Base-by-base conservation (phyloP, 2,113 vertebrate genomes). In the Spheniscus mendiculus region DNA sequence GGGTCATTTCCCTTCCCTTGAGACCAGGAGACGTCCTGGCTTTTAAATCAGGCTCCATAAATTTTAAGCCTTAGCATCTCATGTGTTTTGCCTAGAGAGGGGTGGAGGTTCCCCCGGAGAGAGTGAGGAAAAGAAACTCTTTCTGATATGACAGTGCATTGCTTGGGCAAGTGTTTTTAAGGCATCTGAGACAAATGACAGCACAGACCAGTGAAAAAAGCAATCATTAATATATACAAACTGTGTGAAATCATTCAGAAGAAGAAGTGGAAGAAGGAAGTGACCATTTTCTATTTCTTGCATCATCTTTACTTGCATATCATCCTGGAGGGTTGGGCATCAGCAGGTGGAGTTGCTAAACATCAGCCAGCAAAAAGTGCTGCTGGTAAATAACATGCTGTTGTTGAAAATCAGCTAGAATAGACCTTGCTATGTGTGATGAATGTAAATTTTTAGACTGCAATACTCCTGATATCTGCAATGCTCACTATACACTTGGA, bases 1-100 rank as follows among this genome's bases (percentile, higher is more conserved):
- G 71, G 91, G 94, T 94, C 87, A 96, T 96, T 96, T 97, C 95
- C 94, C 62, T 95, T 97, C 93, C 79, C 95, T 90, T 83, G 94
- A 94, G 84, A 77, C 58, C 82, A 53, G 81, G 53, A 95, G 87
- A 87, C 2, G 18, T 96, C 93, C 96, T 97, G 82, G 66, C 53
- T 97, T 95, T 96, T 93, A 83, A 89, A 91, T 58, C 38, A 83
- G 49, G 38, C 66, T 67, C 82, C 78, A 91, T 93, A 93, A 93
- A 96, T 95, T 94, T 91, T 80, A 78, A 95, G 72, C 44, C 21
- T 79, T 93, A 90, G 72, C 62, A 67, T 80, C 78, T 85, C 58
- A 8, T 85, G 70, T 83, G 45, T 38, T 94, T 87, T 87, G 45
- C 82, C 67, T 58, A 56, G 44, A 82, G 17, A 91, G 29, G 91